A percentile compares a stretch with the other conserved stretches of the same genome.
These are phyloP conservation scores for Perca schrenkii DNA, from an alignment of 2,113 vertebrate species.

Conservation along the genomic window DNA sequence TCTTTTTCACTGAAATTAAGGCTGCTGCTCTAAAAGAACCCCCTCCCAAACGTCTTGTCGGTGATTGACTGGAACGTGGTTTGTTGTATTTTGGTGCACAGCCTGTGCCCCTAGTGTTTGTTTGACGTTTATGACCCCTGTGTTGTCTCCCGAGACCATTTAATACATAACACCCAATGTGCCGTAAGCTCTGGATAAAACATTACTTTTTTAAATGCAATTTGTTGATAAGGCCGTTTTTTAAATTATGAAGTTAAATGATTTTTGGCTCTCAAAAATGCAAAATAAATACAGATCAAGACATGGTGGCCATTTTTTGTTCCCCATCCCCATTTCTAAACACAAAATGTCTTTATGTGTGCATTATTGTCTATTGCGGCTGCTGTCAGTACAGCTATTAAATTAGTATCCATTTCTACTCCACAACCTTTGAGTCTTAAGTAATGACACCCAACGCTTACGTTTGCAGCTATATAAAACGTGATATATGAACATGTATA, in stretches of 20 bases:
- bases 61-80: too few relatives aligned
- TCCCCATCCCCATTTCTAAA: background rate
- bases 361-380: background rate
- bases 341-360: background rate
- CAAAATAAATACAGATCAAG: slow-evolving; percentile 3
- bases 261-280: background rate
- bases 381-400: background rate
- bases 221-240: background rate
- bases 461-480: background rate
- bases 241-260: background rate
- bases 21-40: too few relatives aligned
- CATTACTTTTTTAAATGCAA: slow-evolving; percentile 1
- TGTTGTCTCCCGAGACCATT: background rate
- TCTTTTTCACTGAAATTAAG: too few relatives aligned
- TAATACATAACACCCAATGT: slow-evolving; percentile 6
- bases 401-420: background rate
- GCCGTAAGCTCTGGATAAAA: slow-evolving; percentile 5
- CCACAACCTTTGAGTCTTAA: background rate
- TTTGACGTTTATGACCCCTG: too few relatives aligned
- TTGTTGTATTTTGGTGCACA: too few relatives aligned
- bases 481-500: background rate
- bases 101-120: too few relatives aligned
- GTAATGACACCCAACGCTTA: background rate
- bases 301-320: background rate
- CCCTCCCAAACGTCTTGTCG: too few relatives aligned